Evolutionary conservation across 30 jellyfish, hydroid and myxozoan genomes (phyloP).

Genomic region (Mastigias papua): DNA sequence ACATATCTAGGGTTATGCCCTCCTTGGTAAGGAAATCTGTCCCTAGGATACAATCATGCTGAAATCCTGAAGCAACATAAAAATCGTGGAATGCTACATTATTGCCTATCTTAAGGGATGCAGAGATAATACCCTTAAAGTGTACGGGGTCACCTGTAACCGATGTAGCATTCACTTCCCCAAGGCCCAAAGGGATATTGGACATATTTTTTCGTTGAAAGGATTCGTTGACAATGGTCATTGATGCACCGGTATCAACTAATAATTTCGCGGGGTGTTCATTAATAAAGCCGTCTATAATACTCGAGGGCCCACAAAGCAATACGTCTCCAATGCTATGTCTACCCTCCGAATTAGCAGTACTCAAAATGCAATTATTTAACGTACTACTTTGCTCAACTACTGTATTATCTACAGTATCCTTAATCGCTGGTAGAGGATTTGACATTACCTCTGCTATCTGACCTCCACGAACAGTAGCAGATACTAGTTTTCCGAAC

Average conservation of each 20-base stretch:
- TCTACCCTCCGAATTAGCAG: background rate
- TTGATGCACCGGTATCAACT: too few species aligned
- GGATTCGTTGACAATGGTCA: slow-evolving; percentile 53
- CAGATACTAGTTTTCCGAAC: slow-evolving; percentile 65
- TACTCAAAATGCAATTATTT: background rate
- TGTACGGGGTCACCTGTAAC: slow-evolving; percentile 65
- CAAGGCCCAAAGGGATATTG: slow-evolving; percentile 22
- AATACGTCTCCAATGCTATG: background rate
- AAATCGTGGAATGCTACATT: too few species aligned
- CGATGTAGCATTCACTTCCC: slow-evolving; percentile 22
- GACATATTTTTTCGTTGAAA: slow-evolving; percentile 21
- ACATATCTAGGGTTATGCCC: too few species aligned
- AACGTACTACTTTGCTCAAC: background rate
- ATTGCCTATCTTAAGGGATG: too few species aligned
- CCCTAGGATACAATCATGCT: too few species aligned
- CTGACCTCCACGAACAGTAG: slow-evolving; percentile 70
- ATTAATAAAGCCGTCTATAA: slow-evolving; percentile 20
- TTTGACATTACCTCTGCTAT: too few species aligned
- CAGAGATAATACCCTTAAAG: slow-evolving; percentile 46
- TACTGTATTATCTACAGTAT: background rate
- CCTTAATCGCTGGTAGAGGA: background rate
- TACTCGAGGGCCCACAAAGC: slow-evolving; percentile 19
- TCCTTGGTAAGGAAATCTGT: slow-evolving; percentile 22
- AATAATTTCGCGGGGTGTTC: slow-evolving; percentile 39
- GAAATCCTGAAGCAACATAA: too few species aligned